A percentile compares a stretch with the other conserved stretches of the same genome.
These are phyloP conservation scores for Pinna nobilis DNA, from an alignment of 1,140 invertebrate genomes.

Conservation along the genomic window DNA sequence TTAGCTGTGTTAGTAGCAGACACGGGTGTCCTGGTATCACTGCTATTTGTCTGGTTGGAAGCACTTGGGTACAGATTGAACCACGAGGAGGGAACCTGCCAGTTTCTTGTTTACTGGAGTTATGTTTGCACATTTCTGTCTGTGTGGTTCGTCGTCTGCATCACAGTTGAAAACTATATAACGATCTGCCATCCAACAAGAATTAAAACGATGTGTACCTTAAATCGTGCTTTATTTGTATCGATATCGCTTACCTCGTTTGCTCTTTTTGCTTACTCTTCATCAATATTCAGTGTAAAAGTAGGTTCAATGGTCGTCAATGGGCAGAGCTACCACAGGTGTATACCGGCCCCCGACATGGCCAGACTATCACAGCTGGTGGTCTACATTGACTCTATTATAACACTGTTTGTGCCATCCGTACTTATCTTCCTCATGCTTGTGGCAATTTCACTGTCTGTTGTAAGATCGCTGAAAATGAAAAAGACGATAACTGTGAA, in stretches of 20 bases:
- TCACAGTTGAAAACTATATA: slow-evolving; percentile 88
- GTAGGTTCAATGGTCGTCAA: background rate
- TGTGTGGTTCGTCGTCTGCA: slow-evolving; percentile 88
- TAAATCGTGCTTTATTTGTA: slow-evolving; percentile 80
- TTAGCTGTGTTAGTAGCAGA: slow-evolving; percentile 42
- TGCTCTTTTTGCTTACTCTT: slow-evolving; percentile 78
- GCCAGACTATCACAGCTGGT: slow-evolving; percentile 78
- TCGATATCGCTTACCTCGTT: slow-evolving; percentile 77
- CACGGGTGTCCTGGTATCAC: slow-evolving; percentile 43
- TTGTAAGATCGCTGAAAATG: slow-evolving; percentile 29
- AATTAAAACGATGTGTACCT: slow-evolving; percentile 84
- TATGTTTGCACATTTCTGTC: slow-evolving; percentile 84
- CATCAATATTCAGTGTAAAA: slow-evolving; percentile 16
- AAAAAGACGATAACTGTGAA: slow-evolving; percentile 24
- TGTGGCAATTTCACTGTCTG: slow-evolving; percentile 27
- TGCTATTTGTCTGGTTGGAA: slow-evolving; percentile 45
- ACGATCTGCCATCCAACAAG: slow-evolving; percentile 85
- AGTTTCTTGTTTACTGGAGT: slow-evolving; percentile 82
- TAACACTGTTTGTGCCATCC: slow-evolving; percentile 43
- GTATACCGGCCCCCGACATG: slow-evolving; percentile 70
- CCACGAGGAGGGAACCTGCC: slow-evolving; percentile 75
- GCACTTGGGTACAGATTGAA: slow-evolving; percentile 15
- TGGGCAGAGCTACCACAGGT: slow-evolving; percentile 1
- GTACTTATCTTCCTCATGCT: slow-evolving; percentile 41
- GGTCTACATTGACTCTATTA: slow-evolving; percentile 42